Percentiles rank a stretch among this genome's conserved stretches.
Evolutionary conservation across 1,140 invertebrate species (phyloP).

Genomic region (Drosophila truncata): DNA sequence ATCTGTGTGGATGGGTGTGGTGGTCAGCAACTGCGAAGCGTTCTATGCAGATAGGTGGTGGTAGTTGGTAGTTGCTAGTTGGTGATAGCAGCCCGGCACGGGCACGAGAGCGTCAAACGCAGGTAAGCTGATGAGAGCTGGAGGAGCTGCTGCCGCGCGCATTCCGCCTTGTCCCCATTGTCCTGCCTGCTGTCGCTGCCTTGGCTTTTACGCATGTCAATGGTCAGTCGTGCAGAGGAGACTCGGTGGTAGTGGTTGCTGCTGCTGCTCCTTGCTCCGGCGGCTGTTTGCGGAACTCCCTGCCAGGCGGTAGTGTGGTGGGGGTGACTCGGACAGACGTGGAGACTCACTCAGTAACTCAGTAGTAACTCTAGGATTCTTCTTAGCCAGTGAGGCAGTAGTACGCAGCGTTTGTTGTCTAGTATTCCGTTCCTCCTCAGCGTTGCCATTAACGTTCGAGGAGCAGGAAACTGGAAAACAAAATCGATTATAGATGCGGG

Average conservation of each 20-base stretch:
- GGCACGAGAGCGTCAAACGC: constrained; percentile 58
- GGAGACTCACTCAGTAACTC: constrained; percentile 77
- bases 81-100: constrained; percentile 29
- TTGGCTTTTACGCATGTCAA: constrained; percentile 28
- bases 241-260: constrained; percentile 80
- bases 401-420: constrained; percentile 36
- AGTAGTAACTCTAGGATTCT: constrained; percentile 24
- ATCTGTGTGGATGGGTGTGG: constrained; percentile 72
- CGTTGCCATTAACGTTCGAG: constrained; percentile 82
- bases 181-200: constrained; percentile 57
- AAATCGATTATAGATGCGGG: constrained; percentile 76
- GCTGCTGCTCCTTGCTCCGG: constrained; percentile 77
- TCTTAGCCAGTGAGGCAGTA: constrained; percentile 23
- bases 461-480: constrained; percentile 84
- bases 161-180: constrained; percentile 78
- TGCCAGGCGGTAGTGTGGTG: constrained; percentile 53
- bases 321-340: constrained; percentile 76
- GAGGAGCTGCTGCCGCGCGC: constrained; percentile 77
- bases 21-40: constrained; percentile 76
- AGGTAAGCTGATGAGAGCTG: constrained; percentile 75
- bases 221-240: constrained; percentile 55
- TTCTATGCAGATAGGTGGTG: constrained; percentile 61
- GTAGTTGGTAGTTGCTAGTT: constrained; percentile 48
- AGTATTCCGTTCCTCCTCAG: constrained; percentile 80
- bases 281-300: constrained; percentile 56